Percentiles rank a stretch among this genome's conserved stretches.
phyloP scores from a whole-genome alignment of 2,113 vertebrate genomes.

The Plecotus auritus region DNA sequence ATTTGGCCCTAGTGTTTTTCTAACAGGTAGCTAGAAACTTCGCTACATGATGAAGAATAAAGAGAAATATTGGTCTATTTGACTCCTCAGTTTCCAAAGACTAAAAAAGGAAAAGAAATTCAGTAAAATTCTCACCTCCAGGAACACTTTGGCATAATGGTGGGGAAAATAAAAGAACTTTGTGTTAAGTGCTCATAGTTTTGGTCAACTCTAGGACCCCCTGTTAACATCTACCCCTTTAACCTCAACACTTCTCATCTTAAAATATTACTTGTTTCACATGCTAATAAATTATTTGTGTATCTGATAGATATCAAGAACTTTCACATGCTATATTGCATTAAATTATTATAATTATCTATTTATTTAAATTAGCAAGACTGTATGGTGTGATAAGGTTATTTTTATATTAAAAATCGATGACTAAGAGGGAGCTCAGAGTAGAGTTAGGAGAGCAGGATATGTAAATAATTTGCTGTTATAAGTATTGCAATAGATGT shows the following conservation, averaged over 20 bases:
- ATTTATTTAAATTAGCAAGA: neutral
- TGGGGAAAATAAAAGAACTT: neutral
- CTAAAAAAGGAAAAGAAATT: neutral
- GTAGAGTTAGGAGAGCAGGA: neutral
- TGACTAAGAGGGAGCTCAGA: neutral
- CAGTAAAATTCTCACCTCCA: constrained; percentile 33
- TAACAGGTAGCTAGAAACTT: neutral
- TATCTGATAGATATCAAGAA: neutral
- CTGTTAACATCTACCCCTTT: neutral
- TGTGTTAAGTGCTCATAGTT: neutral
- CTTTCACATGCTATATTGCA: neutral
- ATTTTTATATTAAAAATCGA: neutral
- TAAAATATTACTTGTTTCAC: neutral
- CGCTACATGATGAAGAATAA: neutral
- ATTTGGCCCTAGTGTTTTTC: neutral
- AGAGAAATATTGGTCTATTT: neutral
- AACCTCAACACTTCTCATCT: neutral
- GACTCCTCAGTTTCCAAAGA: neutral
- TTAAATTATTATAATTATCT: neutral
- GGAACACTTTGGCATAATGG: neutral
- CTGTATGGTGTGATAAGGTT: neutral
- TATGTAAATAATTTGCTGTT: neutral
- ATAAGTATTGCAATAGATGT: neutral
- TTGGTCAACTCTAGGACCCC: neutral
- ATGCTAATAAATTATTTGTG: neutral